These are phyloP conservation scores for Dasypolia templi DNA, from an alignment of 2,888 invertebrate species.

Conservation along the genomic window DNA sequence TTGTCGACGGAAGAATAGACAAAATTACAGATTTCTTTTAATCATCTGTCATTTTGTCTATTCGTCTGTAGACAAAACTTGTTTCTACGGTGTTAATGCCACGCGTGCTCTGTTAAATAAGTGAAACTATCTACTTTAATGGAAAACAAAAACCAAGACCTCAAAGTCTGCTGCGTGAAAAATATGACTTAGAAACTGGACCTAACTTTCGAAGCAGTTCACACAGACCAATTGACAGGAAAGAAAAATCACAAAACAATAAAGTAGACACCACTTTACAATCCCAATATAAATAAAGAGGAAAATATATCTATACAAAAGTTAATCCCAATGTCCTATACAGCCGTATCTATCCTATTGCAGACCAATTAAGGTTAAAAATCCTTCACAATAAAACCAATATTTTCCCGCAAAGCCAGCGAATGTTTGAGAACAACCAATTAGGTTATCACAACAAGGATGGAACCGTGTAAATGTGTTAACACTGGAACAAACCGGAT, in stretches of 20 bases:
- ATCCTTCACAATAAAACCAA: neutral
- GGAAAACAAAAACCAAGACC: neutral
- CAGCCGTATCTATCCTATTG: neutral
- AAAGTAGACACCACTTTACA: neutral
- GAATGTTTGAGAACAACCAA: slow-evolving; percentile 11
- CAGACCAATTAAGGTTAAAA: neutral
- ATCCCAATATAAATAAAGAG: neutral
- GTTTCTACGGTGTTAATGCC: no score
- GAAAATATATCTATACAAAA: neutral
- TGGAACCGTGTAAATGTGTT: slow-evolving; percentile 14
- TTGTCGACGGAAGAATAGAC: no score
- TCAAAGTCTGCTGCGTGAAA: neutral
- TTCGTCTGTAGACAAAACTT: no score
- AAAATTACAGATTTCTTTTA: no score
- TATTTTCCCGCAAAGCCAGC: neutral
- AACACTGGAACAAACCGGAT: slow-evolving; percentile 22
- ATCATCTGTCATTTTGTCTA: no score
- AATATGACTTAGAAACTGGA: neutral
- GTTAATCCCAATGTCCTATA: neutral
- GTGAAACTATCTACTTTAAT: neutral
- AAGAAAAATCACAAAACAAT: neutral
- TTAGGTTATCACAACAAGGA: slow-evolving; percentile 29
- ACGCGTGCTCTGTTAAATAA: no score
- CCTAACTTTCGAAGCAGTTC: neutral
- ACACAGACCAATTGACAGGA: no score